These are phyloP conservation scores for Centruroides vittatus DNA, from an alignment of 1,140 invertebrate species.

Conservation along the genomic window DNA sequence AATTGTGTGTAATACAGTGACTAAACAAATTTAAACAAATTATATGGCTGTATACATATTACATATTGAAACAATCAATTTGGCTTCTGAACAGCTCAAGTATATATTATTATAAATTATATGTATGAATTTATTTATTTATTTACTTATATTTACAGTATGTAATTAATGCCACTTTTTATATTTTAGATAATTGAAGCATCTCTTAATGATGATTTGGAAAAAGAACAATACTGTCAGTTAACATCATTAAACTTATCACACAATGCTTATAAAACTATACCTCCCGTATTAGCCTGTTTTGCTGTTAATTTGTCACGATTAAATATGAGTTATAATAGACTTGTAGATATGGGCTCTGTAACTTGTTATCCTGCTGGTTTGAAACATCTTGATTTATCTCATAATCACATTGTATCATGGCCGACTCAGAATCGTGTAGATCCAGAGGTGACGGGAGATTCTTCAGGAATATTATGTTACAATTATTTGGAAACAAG, in stretches of 20 bases:
- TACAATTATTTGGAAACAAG: conserved; percentile 10
- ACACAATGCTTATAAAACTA: conserved; percentile 73
- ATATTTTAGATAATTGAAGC: no score
- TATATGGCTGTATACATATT: no score
- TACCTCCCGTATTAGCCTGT: conserved; percentile 78
- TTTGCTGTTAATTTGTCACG: conserved; percentile 67
- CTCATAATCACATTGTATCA: conserved; percentile 76
- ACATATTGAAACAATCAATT: no score
- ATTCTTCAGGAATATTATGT: conserved; percentile 2
- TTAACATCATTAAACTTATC: conserved; percentile 67
- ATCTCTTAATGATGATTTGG: no score
- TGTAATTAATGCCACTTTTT: no score
- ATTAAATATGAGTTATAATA: conserved; percentile 82
- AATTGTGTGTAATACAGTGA: no score
- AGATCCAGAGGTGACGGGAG: conserved; percentile 4
- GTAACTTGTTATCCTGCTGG: conserved; percentile 76
- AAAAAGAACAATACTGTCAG: conserved; percentile 30
- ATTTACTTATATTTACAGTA: not conserved
- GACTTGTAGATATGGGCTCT: conserved; percentile 52
- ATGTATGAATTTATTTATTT: not conserved
- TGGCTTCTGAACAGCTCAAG: no score
- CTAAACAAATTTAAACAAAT: no score
- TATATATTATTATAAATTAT: no score
- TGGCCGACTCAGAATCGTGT: conserved; percentile 43
- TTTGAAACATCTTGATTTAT: conserved; percentile 80